Percentiles rank a stretch among this genome's conserved stretches.
Conservation (phyloP, 2,888 invertebrate species). For the Melikaiella ostensackeni region DNA sequence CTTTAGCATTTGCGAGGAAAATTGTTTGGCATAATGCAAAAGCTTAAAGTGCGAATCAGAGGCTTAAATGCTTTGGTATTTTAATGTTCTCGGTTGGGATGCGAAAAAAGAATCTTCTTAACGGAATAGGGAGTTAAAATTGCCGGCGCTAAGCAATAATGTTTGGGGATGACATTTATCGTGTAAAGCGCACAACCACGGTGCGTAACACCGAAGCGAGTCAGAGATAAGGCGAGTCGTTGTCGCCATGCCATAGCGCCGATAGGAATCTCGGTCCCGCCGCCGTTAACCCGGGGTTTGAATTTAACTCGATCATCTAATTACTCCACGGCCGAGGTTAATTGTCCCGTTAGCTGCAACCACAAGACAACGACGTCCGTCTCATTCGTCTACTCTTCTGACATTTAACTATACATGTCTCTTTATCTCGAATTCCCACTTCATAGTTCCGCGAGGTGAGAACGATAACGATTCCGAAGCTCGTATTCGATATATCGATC, state of each 20-base stretch:
- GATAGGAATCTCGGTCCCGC: conserved; percentile 43
- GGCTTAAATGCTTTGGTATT: conserved; percentile 16
- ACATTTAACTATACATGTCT: conserved; percentile 30
- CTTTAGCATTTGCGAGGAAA: conserved; percentile 14
- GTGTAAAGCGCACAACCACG: conserved; percentile 5
- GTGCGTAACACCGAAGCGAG: conserved; percentile 18
- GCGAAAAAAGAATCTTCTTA: not conserved
- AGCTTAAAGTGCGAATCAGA: conserved; percentile 28
- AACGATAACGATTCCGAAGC: conserved; percentile 40
- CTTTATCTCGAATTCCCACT: conserved; percentile 6
- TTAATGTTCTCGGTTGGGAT: conserved; percentile 5
- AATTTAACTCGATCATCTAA: conserved; percentile 74
- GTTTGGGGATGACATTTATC: conserved; percentile 10
- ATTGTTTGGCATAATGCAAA: conserved; percentile 13
- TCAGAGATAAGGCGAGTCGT: conserved; percentile 13
- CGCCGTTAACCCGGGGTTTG: conserved; percentile 66
- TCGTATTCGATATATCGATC: conserved; percentile 51
- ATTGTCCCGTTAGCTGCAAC: conserved; percentile 71
- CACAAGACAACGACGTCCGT: conserved; percentile 37
- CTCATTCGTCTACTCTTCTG: conserved; percentile 32
- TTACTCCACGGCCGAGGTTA: conserved; percentile 70
- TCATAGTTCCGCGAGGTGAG: conserved; percentile 28
- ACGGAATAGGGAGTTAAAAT: conserved; percentile 16
- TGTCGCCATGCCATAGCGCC: conserved; percentile 25
- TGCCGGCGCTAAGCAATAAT: conserved; percentile 5